Conservation (phyloP, 2,797 vertebrate genomes). For the Arctocebus calabarensis region DNA sequence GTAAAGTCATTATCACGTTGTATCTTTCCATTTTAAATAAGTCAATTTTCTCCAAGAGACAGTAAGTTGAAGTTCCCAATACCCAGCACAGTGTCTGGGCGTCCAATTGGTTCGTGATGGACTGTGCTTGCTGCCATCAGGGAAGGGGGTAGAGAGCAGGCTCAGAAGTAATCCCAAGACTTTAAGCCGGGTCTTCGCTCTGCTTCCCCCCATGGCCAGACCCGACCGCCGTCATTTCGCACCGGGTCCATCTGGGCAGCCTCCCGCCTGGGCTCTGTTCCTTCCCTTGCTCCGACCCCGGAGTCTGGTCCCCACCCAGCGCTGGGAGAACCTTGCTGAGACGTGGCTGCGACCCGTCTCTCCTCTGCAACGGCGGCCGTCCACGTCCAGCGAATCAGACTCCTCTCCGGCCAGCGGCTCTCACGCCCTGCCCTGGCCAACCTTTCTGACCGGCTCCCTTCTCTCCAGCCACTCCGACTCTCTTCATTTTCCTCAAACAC, state of each 20-base stretch:
- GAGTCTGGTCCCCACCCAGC: not conserved
- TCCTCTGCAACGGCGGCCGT: not conserved
- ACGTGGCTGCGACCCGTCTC: not conserved
- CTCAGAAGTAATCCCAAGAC: not conserved
- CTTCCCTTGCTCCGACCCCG: not conserved
- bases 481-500: not conserved
- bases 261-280: not conserved
- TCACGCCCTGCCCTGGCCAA: rapidly evolving
- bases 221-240: not conserved
- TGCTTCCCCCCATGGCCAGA: not conserved
- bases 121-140: too few relatives aligned
- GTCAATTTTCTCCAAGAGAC: not conserved
- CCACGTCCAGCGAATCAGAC: not conserved
- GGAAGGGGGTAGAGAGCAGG: not conserved
- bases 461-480: not conserved
- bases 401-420: too few relatives aligned
- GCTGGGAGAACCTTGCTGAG: not conserved
- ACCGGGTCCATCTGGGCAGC: not conserved
- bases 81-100: not conserved
- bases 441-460: not conserved
- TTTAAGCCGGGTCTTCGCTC: not conserved
- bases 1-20: not conserved
- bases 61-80: not conserved
- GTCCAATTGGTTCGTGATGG: not conserved
- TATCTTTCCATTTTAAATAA: not conserved